Evolutionary conservation across 2,797 vertebrate genomes (phyloP).

Genomic region (Gymnothorax javanicus): DNA sequence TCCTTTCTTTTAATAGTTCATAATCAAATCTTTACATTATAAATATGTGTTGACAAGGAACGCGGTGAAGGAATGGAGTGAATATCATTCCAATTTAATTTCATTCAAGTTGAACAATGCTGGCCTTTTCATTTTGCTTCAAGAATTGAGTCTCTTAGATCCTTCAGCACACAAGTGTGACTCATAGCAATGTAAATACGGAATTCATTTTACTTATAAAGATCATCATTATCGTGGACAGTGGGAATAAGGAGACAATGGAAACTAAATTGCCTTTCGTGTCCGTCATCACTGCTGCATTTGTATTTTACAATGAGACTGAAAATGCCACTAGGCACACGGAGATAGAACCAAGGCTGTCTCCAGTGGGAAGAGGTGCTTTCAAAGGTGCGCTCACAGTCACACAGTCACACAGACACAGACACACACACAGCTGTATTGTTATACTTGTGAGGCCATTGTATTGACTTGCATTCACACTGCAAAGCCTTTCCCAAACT

Average conservation of each 20-base stretch:
- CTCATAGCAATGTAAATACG: conserved; percentile 35
- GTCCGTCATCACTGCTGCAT: conserved; percentile 49
- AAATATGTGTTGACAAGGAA: neutral
- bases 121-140: conserved; percentile 19
- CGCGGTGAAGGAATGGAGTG: neutral
- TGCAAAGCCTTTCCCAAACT: no score
- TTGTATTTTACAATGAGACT: conserved; percentile 46
- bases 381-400: neutral
- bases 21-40: neutral
- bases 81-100: conserved; percentile 39
- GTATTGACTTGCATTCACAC: no score
- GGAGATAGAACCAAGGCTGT: conserved; percentile 36
- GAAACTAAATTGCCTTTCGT: conserved; percentile 15
- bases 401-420: no score
- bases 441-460: no score
- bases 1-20: neutral
- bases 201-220: conserved; percentile 29
- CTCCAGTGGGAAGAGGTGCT: conserved; percentile 37
- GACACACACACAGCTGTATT: neutral
- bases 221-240: conserved; percentile 24
- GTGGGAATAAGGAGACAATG: conserved; percentile 40
- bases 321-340: conserved; percentile 56
- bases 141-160: conserved; percentile 26
- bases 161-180: conserved; percentile 48
- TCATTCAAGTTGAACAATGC: conserved; percentile 24